These are phyloP conservation scores for Pilophorus perplexus DNA, from an alignment of 2,888 invertebrate genomes.

Conservation along the genomic window DNA sequence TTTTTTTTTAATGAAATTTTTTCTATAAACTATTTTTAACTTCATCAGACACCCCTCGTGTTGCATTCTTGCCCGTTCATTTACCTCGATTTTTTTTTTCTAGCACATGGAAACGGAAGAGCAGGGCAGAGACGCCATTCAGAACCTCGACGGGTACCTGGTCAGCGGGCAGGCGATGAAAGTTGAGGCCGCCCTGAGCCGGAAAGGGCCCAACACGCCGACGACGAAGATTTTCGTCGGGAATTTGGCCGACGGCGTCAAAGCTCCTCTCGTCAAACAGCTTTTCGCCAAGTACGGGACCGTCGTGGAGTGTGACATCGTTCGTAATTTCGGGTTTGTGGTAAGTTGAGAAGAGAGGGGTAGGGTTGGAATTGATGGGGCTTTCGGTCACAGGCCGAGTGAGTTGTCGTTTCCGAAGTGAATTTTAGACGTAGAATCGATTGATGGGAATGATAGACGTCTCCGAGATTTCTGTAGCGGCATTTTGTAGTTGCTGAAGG, in stretches of 20 bases:
- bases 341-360: conserved; percentile 13
- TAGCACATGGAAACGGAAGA: conserved; percentile 91
- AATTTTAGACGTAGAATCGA: too few relatives aligned
- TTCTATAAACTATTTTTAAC: not conserved
- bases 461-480: too few relatives aligned
- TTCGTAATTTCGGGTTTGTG: conserved; percentile 72
- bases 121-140: conserved; percentile 88
- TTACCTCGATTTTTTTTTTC: not conserved
- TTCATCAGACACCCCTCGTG: not conserved
- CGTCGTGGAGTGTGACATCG: conserved; percentile 96
- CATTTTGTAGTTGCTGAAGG: too few relatives aligned
- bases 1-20: not conserved
- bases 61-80: not conserved
- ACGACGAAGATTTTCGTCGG: conserved; percentile 96
- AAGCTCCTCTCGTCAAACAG: conserved; percentile 85
- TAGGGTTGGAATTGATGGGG: not conserved
- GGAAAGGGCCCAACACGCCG: conserved; percentile 82
- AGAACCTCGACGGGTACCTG: conserved; percentile 80
- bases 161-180: conserved; percentile 86
- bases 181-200: conserved; percentile 87
- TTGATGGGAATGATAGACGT: too few relatives aligned
- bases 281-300: conserved; percentile 92
- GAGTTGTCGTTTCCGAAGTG: too few relatives aligned
- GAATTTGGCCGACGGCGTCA: conserved; percentile 89
- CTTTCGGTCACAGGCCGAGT: not conserved